These are phyloP conservation scores for Rynchops niger DNA, from an alignment of 2,113 vertebrate species.

Conservation along the genomic window DNA sequence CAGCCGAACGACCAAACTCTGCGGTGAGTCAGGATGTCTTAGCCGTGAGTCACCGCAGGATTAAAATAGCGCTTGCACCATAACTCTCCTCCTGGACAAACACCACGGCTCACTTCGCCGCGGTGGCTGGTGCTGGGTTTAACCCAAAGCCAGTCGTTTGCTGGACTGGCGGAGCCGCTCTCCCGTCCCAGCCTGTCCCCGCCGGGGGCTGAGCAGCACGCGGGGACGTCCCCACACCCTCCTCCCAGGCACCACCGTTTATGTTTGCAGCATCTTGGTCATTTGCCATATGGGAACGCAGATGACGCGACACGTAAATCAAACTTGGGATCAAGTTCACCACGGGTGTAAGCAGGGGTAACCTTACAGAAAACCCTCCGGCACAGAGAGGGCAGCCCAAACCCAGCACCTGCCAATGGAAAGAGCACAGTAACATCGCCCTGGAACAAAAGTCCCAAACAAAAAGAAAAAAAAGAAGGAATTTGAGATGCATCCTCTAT, in stretches of 20 bases:
- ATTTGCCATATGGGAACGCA: not conserved
- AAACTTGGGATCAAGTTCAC: not conserved
- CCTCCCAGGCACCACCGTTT: accelerated
- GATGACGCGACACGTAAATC: not conserved
- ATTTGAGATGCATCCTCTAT: not conserved
- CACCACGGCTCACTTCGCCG: accelerated
- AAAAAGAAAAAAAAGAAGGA: not conserved
- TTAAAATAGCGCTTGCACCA: not conserved
- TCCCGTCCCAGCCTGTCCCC: not conserved
- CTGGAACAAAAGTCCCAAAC: not conserved
- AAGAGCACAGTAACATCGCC: not conserved
- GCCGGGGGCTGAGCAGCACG: accelerated
- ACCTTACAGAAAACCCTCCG: not conserved
- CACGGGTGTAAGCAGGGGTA: not conserved
- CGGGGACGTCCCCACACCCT: accelerated
- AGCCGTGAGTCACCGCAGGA: not conserved
- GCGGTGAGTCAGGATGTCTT: not conserved
- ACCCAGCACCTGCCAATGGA: not conserved
- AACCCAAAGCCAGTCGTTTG: accelerated
- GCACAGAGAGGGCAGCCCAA: not conserved
- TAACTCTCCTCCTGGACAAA: not conserved
- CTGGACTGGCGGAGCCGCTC: accelerated
- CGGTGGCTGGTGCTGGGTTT: not conserved
- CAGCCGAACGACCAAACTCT: not conserved
- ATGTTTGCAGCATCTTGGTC: not conserved